Evolutionary conservation across 2,113 vertebrate genomes (phyloP), one percentile per base, ranked within the genome.

Genomic region (Calyptommatus sinebrachiatus): DNA sequence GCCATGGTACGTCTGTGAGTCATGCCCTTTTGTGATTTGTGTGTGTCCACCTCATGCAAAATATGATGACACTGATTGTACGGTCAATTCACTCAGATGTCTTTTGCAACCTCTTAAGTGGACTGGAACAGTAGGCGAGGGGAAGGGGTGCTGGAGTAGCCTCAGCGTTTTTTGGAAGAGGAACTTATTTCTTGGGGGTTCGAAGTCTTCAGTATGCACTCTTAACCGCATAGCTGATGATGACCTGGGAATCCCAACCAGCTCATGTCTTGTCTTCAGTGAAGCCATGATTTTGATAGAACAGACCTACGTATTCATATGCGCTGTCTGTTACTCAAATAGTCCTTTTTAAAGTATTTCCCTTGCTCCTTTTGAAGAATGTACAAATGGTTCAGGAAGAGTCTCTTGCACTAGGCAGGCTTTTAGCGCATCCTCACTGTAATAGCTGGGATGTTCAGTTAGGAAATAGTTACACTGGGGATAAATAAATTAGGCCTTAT

Each of bases 1-100:
- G 89, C 92, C 89, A 87, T 91, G 90, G 91, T 88, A 91, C 92
- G 77, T 93, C 91, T 93, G 90, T 92, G 91, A 93, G 89, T 92
- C 90, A 61, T 90, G 91, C 90, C 92, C 91, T 91, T 87, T 88
- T 88, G 92, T 92, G 89, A 88, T 91, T 89, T 93, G 83, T 92
- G 76, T 81, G 86, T 91, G 85, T 92, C 90, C 86, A 76, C 86
- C 85, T 90, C 88, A 82, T 79, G 89, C 91, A 84, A 89, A 83
- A 86, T 80, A 90, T 83, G 82, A 85, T 89, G 91, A 76, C 87
- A 85, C 89, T 91, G 90, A 86, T 83, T 87, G 91, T 90, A 87
- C 87, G 86, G 83, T 20, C 22, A 91, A 89, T 86, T 90, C 88
- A 83, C 90, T 87, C 89, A 84, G 87, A 75, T 92, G 90, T 87